phyloP scores from a whole-genome alignment of 2,113 vertebrate species.

The Tychaedon coryphoeus region DNA sequence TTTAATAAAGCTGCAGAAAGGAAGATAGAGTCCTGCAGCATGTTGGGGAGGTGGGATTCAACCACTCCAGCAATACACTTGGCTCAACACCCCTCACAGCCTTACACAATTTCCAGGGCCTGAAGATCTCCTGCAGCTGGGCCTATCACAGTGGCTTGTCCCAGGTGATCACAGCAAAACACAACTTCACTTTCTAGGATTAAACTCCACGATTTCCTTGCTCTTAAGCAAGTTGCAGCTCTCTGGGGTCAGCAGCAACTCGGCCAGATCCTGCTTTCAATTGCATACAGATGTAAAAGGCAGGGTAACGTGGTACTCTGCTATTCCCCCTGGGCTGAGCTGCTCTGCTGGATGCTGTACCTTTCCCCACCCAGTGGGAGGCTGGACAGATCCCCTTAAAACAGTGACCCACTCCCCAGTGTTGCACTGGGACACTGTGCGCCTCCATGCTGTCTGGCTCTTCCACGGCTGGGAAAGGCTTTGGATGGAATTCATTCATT shows the following conservation, averaged over 20 bases:
- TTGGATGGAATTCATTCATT: conserved; percentile 46
- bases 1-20: not conserved
- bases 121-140: conserved; percentile 36
- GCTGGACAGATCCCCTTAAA: not conserved
- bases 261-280: conserved; percentile 27
- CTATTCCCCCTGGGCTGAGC: not conserved
- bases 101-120: not conserved
- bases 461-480: not conserved
- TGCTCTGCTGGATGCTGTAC: not conserved
- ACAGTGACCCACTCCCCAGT: not conserved
- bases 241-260: conserved; percentile 4
- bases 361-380: not conserved
- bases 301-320: not conserved
- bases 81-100: not conserved
- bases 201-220: conserved; percentile 33
- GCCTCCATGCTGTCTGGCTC: conserved; percentile 22
- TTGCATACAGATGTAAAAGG: conserved; percentile 26
- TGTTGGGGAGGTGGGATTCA: not conserved
- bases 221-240: conserved; percentile 22
- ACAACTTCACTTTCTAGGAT: conserved; percentile 54
- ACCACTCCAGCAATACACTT: not conserved
- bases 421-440: rapidly evolving
- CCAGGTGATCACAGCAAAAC: not conserved
- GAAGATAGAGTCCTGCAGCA: not conserved
- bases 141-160: not conserved